These are phyloP conservation scores for Galeruca laticollis DNA, from an alignment of 2,888 invertebrate genomes.

Conservation along the genomic window DNA sequence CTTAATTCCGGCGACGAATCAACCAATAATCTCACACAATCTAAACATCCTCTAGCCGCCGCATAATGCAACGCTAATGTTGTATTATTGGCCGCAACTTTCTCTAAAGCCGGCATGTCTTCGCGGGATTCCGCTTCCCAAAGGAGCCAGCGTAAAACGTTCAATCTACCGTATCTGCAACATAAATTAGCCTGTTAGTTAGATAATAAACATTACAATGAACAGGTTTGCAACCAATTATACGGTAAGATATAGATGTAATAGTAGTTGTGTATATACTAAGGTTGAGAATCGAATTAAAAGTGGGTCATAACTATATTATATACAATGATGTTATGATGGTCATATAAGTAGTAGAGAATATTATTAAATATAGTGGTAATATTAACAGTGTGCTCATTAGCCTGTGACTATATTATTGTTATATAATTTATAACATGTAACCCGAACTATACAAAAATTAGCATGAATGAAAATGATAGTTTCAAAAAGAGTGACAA, in stretches of 20 bases:
- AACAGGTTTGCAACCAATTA: constrained; percentile 4
- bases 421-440: too few relatives aligned
- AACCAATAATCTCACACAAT: constrained; percentile 84
- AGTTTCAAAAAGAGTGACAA: too few relatives aligned
- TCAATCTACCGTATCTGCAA: constrained; percentile 70
- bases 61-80: constrained; percentile 90
- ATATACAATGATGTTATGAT: background rate
- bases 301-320: too few relatives aligned
- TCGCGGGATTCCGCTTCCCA: constrained; percentile 67
- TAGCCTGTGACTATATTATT: too few relatives aligned
- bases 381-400: background rate
- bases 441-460: too few relatives aligned
- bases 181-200: constrained; percentile 41
- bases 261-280: constrained; percentile 13
- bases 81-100: constrained; percentile 72
- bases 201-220: background rate
- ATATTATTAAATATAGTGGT: background rate
- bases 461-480: too few relatives aligned
- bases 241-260: background rate
- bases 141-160: constrained; percentile 73
- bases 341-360: background rate
- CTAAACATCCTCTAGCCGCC: constrained; percentile 86
- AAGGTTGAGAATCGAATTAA: background rate
- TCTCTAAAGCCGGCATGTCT: constrained; percentile 70
- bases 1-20: constrained; percentile 84